Percentiles rank a stretch among this genome's conserved stretches.
These are phyloP conservation scores for Bryconaethiops microstoma DNA, from an alignment of 2,797 vertebrate genomes.

Conservation along the genomic window DNA sequence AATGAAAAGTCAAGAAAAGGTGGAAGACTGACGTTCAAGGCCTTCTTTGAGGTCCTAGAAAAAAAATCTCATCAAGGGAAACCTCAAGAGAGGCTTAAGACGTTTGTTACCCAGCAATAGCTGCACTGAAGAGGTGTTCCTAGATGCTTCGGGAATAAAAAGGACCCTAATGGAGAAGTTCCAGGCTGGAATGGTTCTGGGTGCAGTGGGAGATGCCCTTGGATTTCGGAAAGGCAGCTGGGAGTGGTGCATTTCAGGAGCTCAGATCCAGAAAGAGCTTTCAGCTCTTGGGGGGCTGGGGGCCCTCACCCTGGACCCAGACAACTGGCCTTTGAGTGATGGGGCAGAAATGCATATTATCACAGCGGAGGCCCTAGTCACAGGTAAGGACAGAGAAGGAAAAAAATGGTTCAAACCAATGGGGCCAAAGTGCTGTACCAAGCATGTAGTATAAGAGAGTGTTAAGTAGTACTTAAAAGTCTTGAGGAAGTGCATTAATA, in stretches of 20 bases:
- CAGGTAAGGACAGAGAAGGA: conserved; percentile 78
- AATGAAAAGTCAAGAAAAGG: background rate
- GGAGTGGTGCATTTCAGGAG: conserved; percentile 80
- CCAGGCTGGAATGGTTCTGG: conserved; percentile 89
- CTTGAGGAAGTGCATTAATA: background rate
- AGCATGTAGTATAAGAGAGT: background rate
- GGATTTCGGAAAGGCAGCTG: conserved; percentile 86
- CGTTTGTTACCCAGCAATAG: background rate
- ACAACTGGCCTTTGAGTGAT: conserved; percentile 93
- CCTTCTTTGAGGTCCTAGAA: background rate
- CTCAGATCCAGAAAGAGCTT: conserved; percentile 87
- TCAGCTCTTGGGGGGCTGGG: conserved; percentile 83
- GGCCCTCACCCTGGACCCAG: conserved; percentile 80
- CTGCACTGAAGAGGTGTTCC: background rate
- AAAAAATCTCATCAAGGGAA: background rate
- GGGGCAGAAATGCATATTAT: conserved; percentile 92
- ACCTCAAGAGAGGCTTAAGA: background rate
- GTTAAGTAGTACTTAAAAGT: background rate
- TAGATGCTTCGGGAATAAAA: conserved; percentile 7
- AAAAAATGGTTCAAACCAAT: background rate
- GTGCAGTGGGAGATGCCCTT: conserved; percentile 87
- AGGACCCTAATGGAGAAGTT: conserved; percentile 87
- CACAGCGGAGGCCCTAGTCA: conserved; percentile 90
- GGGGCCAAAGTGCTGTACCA: background rate
- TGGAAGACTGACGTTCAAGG: background rate